Evolutionary conservation across 2,888 invertebrate genomes (phyloP).

Genomic region (Lumbricus terrestris): DNA sequence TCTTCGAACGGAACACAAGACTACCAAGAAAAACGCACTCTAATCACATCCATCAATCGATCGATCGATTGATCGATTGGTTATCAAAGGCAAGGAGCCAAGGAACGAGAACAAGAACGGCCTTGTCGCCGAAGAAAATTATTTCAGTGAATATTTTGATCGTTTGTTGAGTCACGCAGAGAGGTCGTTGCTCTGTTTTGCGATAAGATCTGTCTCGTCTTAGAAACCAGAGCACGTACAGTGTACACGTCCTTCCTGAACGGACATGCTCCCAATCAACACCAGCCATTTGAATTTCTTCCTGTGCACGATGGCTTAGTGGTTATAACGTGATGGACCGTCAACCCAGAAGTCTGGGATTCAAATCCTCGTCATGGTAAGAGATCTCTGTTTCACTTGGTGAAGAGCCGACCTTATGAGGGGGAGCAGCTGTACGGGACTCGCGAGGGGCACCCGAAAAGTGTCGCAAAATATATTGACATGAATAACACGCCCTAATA

Average conservation of each 20-base stretch:
- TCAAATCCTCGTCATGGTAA: too few species aligned
- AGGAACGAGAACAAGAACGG: background rate
- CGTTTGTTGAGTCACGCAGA: background rate
- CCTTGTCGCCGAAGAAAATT: background rate
- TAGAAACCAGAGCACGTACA: background rate
- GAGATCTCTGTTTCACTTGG: too few species aligned
- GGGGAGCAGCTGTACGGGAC: too few species aligned
- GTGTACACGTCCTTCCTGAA: background rate
- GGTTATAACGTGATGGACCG: too few species aligned
- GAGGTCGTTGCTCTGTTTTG: background rate
- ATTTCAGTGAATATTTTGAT: background rate
- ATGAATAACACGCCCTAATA: too few species aligned
- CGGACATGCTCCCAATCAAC: background rate
- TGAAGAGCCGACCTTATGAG: too few species aligned
- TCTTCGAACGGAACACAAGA: background rate
- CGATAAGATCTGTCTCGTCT: background rate
- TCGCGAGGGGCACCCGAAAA: too few species aligned
- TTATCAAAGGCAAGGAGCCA: background rate
- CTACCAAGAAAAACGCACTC: background rate
- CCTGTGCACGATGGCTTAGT: too few species aligned
- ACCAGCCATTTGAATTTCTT: background rate
- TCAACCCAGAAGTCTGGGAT: too few species aligned
- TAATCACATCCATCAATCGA: background rate
- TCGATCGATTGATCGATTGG: background rate
- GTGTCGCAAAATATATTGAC: too few species aligned